phyloP scores from a whole-genome alignment of 53 echinoderm and acorn worm genomes.

The Stichopus horrens region DNA sequence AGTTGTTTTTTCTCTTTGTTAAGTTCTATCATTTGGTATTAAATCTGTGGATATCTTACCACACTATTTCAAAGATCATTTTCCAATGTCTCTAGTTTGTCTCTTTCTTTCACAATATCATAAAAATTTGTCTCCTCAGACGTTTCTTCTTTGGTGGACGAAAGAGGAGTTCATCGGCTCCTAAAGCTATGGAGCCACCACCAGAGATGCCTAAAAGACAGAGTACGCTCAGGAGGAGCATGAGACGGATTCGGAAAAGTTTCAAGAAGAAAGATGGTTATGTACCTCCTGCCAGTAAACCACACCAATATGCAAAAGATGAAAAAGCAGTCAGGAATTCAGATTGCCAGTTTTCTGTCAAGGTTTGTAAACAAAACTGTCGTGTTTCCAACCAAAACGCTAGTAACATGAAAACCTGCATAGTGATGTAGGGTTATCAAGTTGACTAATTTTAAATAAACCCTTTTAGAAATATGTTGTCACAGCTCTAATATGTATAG shows the following conservation, averaged over 20 bases:
- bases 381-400: background rate
- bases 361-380: constrained; percentile 54
- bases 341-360: constrained; percentile 83
- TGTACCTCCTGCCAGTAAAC: constrained; percentile 91
- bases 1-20: no score
- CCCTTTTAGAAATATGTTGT: no score
- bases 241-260: constrained; percentile 92
- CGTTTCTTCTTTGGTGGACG: constrained; percentile 53
- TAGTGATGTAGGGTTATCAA: background rate
- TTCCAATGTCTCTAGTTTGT: no score
- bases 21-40: no score
- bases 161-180: constrained; percentile 49
- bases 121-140: constrained; percentile 16
- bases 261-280: constrained; percentile 75
- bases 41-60: no score
- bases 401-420: background rate
- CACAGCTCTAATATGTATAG: no score
- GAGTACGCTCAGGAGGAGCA: constrained; percentile 79
- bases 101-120: background rate
- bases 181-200: constrained; percentile 36
- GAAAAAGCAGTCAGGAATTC: constrained; percentile 91
- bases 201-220: constrained; percentile 63
- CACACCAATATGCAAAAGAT: constrained; percentile 93
- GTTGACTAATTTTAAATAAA: background rate
- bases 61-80: no score